Base-by-base conservation (phyloP, 1,140 invertebrate genomes). In the Chironomus striatipennis region DNA sequence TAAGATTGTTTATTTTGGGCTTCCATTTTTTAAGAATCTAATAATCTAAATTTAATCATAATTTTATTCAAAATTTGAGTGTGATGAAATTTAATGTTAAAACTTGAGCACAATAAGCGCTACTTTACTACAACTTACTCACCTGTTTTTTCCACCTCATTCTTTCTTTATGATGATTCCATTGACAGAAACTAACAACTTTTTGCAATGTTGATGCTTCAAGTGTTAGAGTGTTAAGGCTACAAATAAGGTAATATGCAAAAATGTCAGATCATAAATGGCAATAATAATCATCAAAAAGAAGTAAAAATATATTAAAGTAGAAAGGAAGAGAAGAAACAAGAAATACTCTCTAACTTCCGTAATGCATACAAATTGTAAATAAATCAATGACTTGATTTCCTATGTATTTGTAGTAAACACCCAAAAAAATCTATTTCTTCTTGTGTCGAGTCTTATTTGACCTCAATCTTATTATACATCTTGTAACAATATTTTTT, bases 221-320 rank as follows among this genome's bases (percentile, higher is more conserved):
- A 57, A 57, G 47, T 57, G 47, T 57, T 10, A 57, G 15, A 34
- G 24, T 57, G 12, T n/a, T n/a, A 57, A 57, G 47, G 47, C 15
- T 34, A 34, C 47, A 15, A 12, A 57, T 57, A 57, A n/a, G 47
- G 47, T 57, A 57, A 57, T n/a, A 5, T 57, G 47, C 12, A 15
- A 57, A 57, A 57, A 57, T 57, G 47, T 57, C 47, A 57, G 47
- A 57, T 57, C 47, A 57, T 57, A 57, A 57, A 57, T 57, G 47
- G 47, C 12, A 57, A 57, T 34, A 34, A 57, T 57, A n/a, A n/a
- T 12, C 47, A 57, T 5, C 4, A 15, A 34, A 5, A 34, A 34
- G 24, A 34, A 57, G n/a, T n/a, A n/a, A n/a, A n/a, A n/a, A n/a
- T n/a, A 57, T 57, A 57, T 15, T 57, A n/a, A n/a, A n/a, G 47